Percentiles rank a stretch among this genome's conserved stretches.
phyloP scores from a whole-genome alignment of 2,797 vertebrate genomes.

The Hippocampus kuda region DNA sequence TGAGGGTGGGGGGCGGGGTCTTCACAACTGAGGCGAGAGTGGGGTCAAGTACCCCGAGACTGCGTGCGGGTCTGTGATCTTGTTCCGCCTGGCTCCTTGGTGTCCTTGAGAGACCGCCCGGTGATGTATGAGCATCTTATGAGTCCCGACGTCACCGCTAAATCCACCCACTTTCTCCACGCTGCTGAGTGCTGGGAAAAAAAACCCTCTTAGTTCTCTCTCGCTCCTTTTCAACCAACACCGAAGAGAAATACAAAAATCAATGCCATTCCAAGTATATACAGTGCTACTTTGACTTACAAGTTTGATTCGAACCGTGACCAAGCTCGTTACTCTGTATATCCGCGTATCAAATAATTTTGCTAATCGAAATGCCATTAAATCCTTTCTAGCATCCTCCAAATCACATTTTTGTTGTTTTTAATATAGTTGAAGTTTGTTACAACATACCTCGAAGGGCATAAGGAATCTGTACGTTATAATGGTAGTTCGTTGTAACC shows the following conservation, averaged over 20 bases:
- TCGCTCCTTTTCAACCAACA: not conserved
- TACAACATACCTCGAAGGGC: no score
- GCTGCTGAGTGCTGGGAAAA: constrained; percentile 18
- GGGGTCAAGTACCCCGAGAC: constrained; percentile 30
- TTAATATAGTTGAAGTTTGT: no score
- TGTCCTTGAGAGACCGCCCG: constrained; percentile 50
- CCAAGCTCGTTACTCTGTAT: not conserved
- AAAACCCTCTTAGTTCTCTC: constrained; percentile 3
- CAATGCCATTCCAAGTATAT: not conserved
- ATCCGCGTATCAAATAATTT: not conserved
- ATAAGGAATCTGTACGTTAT: no score
- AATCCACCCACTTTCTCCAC: constrained; percentile 31
- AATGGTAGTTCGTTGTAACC: no score
- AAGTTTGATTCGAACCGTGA: not conserved
- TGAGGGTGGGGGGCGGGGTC: not conserved
- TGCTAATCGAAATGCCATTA: not conserved
- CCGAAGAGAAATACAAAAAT: not conserved
- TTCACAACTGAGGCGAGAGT: constrained; percentile 4
- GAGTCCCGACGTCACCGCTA: constrained; percentile 31
- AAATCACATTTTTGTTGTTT: no score
- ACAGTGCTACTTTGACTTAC: not conserved
- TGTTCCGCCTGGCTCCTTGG: constrained; percentile 29
- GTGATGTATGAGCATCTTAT: constrained; percentile 50
- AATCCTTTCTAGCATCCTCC: not conserved
- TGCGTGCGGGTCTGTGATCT: constrained; percentile 37